A percentile compares a stretch with the other conserved stretches of the same genome.
Evolutionary conservation across 2,113 vertebrate species (phyloP).

Genomic region (Origma solitaria): DNA sequence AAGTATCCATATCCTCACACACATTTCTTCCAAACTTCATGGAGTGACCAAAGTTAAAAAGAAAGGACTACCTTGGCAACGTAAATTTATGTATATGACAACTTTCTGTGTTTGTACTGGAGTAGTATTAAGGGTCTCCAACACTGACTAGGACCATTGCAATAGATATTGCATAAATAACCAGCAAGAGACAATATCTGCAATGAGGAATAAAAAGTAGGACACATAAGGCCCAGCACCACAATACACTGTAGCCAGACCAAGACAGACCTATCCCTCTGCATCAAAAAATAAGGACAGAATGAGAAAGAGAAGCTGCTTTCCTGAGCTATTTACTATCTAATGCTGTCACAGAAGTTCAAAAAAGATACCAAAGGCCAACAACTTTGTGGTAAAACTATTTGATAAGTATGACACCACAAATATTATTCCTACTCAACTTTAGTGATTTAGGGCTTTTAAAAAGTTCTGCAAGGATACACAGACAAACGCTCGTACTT

Average conservation of each 20-base stretch:
- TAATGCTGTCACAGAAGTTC: background rate
- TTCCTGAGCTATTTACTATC: background rate
- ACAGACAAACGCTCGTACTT: background rate
- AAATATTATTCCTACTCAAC: background rate
- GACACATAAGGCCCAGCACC: background rate
- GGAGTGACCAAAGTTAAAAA: background rate
- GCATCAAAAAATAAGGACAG: background rate
- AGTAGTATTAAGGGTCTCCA: background rate
- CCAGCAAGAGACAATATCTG: background rate
- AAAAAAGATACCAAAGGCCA: background rate
- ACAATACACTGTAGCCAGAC: background rate
- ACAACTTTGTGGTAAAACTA: background rate
- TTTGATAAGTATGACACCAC: rapidly evolving
- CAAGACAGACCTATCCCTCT: background rate
- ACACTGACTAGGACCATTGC: background rate
- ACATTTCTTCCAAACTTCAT: background rate
- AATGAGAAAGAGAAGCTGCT: background rate
- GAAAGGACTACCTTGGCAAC: background rate
- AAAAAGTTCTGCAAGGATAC: background rate
- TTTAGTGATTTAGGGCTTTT: background rate
- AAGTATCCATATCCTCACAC: background rate
- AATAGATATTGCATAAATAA: background rate
- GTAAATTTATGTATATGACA: rapidly evolving
- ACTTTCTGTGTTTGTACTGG: background rate
- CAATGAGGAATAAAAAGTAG: background rate